Conservation (phyloP, 2,888 invertebrate genomes). For the Trisateles emortualis region DNA sequence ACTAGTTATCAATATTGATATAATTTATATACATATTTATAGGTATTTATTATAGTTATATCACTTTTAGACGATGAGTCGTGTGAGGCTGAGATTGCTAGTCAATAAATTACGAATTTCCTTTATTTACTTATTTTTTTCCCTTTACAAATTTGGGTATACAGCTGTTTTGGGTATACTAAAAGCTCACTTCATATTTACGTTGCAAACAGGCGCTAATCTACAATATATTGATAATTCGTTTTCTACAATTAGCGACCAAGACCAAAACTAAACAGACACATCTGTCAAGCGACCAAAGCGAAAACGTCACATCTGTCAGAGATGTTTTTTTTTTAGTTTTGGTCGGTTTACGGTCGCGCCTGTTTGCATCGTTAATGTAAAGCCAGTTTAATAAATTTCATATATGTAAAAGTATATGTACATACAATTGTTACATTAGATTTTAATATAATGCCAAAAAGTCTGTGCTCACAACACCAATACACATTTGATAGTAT, state of each 20-base stretch:
- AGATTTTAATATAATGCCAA: neutral
- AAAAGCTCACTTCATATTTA: neutral
- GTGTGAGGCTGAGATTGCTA: conserved; percentile 45
- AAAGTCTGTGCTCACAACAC: conserved; percentile 11
- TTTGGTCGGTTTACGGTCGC: too few relatives aligned
- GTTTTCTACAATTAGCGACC: too few relatives aligned
- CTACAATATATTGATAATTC: too few relatives aligned
- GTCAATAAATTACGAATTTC: neutral
- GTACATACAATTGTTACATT: conserved; percentile 1
- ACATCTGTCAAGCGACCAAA: too few relatives aligned
- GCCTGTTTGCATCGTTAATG: too few relatives aligned
- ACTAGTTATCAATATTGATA: conserved; percentile 12
- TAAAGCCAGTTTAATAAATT: too few relatives aligned
- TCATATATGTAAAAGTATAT: conserved; percentile 5
- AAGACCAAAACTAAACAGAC: too few relatives aligned
- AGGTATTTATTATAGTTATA: conserved; percentile 39
- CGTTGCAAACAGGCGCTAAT: too few relatives aligned
- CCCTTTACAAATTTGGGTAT: neutral
- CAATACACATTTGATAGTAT: conserved; percentile 1
- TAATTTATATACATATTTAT: conserved; percentile 18
- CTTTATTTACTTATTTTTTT: neutral
- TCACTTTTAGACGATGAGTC: conserved; percentile 48
- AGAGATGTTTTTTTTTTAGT: too few relatives aligned
- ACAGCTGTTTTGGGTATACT: neutral
- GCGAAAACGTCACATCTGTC: too few relatives aligned